Evolutionary conservation across 2,797 vertebrate genomes (phyloP).

Genomic region (Sebastes taczanowskii): DNA sequence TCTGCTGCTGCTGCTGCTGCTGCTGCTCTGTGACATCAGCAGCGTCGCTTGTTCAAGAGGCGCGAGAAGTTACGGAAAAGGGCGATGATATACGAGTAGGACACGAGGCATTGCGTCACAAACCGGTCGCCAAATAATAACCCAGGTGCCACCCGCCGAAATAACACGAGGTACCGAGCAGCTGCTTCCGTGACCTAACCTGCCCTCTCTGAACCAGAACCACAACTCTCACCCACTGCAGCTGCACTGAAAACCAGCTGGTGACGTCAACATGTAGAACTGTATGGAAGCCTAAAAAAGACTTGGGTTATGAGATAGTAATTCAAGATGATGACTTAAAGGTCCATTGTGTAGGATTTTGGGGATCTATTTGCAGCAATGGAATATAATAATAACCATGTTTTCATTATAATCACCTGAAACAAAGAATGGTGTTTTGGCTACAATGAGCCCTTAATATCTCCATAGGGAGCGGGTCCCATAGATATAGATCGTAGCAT

Average conservation of each 20-base stretch:
- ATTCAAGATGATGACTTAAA: too few relatives aligned
- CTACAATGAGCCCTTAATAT: too few relatives aligned
- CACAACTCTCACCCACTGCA: background rate
- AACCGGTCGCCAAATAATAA: conserved; percentile 28
- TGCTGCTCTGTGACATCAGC: conserved; percentile 57
- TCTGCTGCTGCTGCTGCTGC: background rate
- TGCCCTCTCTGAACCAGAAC: background rate
- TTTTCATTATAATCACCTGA: too few relatives aligned
- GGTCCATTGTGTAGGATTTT: too few relatives aligned
- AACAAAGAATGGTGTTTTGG: too few relatives aligned
- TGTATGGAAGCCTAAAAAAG: background rate
- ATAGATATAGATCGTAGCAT: too few relatives aligned
- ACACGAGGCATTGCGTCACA: conserved; percentile 48
- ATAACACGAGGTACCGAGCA: background rate
- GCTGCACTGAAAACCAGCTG: background rate
- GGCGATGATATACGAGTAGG: conserved; percentile 21
- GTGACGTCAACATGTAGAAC: background rate
- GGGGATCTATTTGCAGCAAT: too few relatives aligned
- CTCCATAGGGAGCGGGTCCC: too few relatives aligned
- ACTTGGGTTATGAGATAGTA: too few relatives aligned
- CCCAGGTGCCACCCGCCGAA: background rate
- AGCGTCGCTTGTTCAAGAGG: background rate
- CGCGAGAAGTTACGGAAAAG: conserved; percentile 39
- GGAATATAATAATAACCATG: too few relatives aligned
- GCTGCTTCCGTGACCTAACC: background rate